These are phyloP conservation scores for Ericerus pela DNA, from an alignment of 1,140 invertebrate species.

Conservation along the genomic window DNA sequence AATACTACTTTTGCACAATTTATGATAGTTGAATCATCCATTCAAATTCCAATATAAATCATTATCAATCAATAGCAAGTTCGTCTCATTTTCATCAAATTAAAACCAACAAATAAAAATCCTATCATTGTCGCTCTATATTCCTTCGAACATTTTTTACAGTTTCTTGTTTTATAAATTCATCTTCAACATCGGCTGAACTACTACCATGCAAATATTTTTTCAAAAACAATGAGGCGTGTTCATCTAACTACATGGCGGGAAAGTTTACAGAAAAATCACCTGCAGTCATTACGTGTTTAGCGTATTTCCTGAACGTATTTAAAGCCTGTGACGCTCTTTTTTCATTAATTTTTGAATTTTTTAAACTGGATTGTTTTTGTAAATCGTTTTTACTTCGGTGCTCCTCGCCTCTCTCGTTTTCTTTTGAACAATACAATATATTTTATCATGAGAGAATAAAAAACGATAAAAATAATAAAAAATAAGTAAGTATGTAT, in stretches of 20 bases:
- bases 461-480: no score
- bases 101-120: no score
- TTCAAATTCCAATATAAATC: no score
- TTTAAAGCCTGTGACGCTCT: slow-evolving; percentile 3
- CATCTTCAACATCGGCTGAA: background rate
- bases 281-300: slow-evolving; percentile 8
- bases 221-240: slow-evolving; percentile 1
- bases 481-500: no score
- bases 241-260: slow-evolving; percentile 7
- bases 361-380: slow-evolving; percentile 8
- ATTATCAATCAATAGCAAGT: no score
- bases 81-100: no score
- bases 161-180: no score
- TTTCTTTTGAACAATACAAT: background rate
- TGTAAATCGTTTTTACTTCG: slow-evolving; percentile 6
- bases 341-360: slow-evolving; percentile 9
- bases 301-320: slow-evolving; percentile 6
- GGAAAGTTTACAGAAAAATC: slow-evolving; percentile 2
- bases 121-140: no score
- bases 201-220: slow-evolving; percentile 4
- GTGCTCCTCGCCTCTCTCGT: background rate
- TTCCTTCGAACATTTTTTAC: no score
- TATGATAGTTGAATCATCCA: no score
- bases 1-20: no score
- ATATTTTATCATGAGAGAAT: no score